Evolutionary conservation across 2,888 invertebrate genomes (phyloP).

Genomic region (Drosophila longiperda): DNA sequence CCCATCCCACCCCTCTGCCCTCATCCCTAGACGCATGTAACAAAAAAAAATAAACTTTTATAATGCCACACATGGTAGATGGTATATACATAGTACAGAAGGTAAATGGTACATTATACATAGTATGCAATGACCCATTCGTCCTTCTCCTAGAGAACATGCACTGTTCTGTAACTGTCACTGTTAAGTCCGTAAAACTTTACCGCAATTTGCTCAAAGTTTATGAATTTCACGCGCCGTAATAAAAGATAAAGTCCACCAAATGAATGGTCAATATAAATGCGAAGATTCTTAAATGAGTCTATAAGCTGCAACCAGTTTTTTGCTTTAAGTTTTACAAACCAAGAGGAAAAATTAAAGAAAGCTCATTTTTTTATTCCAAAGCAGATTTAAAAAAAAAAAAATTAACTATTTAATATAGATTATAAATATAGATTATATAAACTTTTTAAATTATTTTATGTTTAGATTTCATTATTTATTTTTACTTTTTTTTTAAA

Average conservation of each 20-base stretch:
- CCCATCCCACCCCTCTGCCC: not conserved
- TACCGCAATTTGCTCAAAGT: slow-evolving; percentile 64
- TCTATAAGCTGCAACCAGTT: not conserved
- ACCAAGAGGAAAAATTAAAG: not conserved
- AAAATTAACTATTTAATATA: too few relatives aligned
- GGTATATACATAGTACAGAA: slow-evolving; percentile 12
- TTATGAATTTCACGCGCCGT: slow-evolving; percentile 53
- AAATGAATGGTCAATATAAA: slow-evolving; percentile 44
- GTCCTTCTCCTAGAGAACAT: slow-evolving; percentile 7
- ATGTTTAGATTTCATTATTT: not conserved
- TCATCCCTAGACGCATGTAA: slow-evolving; percentile 54
- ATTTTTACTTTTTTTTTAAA: not conserved
- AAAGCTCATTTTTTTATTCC: not conserved
- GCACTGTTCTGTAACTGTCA: slow-evolving; percentile 53
- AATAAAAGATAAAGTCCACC: slow-evolving; percentile 41
- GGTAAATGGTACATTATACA: slow-evolving; percentile 12
- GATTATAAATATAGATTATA: not conserved
- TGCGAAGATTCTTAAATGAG: not conserved
- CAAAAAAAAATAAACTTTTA: slow-evolving; percentile 57
- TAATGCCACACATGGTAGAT: slow-evolving; percentile 62
- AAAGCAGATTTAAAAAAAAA: not conserved
- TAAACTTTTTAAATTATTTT: not conserved
- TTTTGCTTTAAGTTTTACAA: not conserved
- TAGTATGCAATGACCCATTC: slow-evolving; percentile 14
- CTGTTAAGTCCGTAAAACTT: slow-evolving; percentile 66